Conservation (phyloP, 2,797 vertebrate genomes). For the Pagetopsis macropterus region DNA sequence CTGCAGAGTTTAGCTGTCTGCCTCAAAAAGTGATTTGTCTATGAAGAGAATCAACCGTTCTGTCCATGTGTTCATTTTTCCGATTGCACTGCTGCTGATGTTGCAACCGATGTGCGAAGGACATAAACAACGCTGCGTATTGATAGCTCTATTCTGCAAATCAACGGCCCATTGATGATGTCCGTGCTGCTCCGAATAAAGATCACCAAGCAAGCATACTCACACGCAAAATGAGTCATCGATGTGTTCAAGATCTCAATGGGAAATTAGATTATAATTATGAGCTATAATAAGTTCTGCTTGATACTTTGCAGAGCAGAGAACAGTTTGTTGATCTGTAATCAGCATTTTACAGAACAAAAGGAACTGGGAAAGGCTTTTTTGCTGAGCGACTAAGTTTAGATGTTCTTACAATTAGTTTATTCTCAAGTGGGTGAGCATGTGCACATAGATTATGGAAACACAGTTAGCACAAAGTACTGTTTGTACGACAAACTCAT, state of each 20-base stretch:
- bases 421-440: constrained; percentile 38
- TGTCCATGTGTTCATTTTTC: constrained; percentile 44
- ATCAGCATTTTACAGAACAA: constrained; percentile 58
- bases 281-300: constrained; percentile 10
- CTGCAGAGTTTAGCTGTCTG: constrained; percentile 5
- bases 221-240: constrained; percentile 29
- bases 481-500: constrained; percentile 33
- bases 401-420: constrained; percentile 53
- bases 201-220: constrained; percentile 30
- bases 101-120: constrained; percentile 57
- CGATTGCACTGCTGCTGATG: constrained; percentile 39
- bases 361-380: constrained; percentile 32
- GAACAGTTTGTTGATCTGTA: constrained; percentile 44
- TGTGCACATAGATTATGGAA: constrained; percentile 14
- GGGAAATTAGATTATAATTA: constrained; percentile 42
- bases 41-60: constrained; percentile 4
- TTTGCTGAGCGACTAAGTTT: constrained; percentile 49
- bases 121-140: constrained; percentile 54
- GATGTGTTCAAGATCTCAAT: constrained; percentile 28
- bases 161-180: constrained; percentile 45
- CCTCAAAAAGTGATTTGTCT: constrained; percentile 11
- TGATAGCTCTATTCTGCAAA: constrained; percentile 51
- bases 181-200: constrained; percentile 18
- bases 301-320: constrained; percentile 32
- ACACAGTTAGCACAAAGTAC: constrained; percentile 28